Conservation (phyloP, 2,888 invertebrate genomes). For the Phrixothrix hirtus region DNA sequence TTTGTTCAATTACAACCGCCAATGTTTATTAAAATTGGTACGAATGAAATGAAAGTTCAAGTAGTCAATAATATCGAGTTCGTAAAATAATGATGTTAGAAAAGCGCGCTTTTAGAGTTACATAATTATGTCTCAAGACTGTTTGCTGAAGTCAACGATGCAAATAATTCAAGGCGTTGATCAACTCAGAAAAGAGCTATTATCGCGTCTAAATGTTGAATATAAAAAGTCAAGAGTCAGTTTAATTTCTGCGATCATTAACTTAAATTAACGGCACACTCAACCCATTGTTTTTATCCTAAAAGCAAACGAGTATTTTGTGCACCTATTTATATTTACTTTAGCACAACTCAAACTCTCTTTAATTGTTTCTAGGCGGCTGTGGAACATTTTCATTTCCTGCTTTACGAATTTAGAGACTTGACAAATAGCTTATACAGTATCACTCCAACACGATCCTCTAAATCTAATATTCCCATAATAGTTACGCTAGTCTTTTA, state of each 20-base stretch:
- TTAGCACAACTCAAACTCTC: conserved; percentile 1
- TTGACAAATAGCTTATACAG: too few species aligned
- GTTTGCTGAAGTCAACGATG: conserved; percentile 45
- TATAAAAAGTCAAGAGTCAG: conserved; percentile 29
- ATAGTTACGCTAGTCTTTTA: conserved; percentile 25
- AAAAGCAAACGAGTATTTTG: conserved; percentile 10
- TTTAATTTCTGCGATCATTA: conserved; percentile 26
- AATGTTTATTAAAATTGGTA: not conserved
- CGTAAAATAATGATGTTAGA: conserved; percentile 27
- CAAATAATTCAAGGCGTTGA: conserved; percentile 47
- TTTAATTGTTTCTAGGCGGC: too few species aligned
- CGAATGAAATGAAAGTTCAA: not conserved
- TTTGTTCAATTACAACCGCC: not conserved
- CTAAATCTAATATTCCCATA: conserved; percentile 22
- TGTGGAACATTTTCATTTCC: too few species aligned
- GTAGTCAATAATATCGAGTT: conserved; percentile 10
- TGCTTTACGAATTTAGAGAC: not conserved
- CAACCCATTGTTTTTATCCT: conserved; percentile 17
- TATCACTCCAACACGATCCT: conserved; percentile 9
- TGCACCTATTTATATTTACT: conserved; percentile 12
- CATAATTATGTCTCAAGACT: conserved; percentile 44
- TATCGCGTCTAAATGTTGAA: conserved; percentile 37
- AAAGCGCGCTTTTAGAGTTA: conserved; percentile 25
- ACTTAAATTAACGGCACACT: conserved; percentile 26
- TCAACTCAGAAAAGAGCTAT: conserved; percentile 41